Evolutionary conservation across 2,888 invertebrate species (phyloP).

Genomic region (Coenonympha arcania): DNA sequence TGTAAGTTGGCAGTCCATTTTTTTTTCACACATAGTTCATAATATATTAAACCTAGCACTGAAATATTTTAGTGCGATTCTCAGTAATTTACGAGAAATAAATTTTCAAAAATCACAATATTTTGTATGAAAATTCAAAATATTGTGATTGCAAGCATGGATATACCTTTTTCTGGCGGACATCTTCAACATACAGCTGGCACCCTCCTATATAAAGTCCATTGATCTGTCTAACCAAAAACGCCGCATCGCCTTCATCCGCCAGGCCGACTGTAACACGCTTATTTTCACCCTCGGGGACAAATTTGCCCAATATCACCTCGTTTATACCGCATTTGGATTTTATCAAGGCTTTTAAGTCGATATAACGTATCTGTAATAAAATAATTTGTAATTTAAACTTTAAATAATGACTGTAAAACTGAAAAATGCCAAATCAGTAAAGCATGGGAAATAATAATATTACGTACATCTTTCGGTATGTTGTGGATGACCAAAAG

Average conservation of each 20-base stretch:
- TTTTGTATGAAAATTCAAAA: too few species aligned
- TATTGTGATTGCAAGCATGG: too few species aligned
- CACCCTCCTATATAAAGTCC: slow-evolving; percentile 30
- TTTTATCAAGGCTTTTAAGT: slow-evolving; percentile 32
- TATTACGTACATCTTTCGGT: slow-evolving; percentile 32
- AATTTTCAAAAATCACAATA: too few species aligned
- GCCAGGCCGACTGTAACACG: slow-evolving; percentile 38
- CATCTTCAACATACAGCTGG: slow-evolving; percentile 34
- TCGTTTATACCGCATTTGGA: slow-evolving; percentile 34
- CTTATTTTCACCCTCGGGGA: slow-evolving; percentile 28
- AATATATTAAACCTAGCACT: too few species aligned
- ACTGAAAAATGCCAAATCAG: neutral
- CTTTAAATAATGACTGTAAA: too few species aligned
- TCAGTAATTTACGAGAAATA: too few species aligned
- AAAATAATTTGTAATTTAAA: too few species aligned
- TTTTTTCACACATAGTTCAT: too few species aligned
- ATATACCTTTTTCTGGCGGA: slow-evolving; percentile 33
- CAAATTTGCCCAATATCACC: slow-evolving; percentile 36
- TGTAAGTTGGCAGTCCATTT: too few species aligned
- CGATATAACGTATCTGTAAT: slow-evolving; percentile 30
- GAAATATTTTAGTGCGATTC: too few species aligned
- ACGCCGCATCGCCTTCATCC: slow-evolving; percentile 35
- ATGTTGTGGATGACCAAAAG: slow-evolving; percentile 37
- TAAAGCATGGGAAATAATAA: too few species aligned
- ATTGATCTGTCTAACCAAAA: slow-evolving; percentile 34